Percentiles rank a stretch among this genome's conserved stretches.
Conservation (phyloP, 1,140 invertebrate genomes). For the Ruditapes philippinarum region DNA sequence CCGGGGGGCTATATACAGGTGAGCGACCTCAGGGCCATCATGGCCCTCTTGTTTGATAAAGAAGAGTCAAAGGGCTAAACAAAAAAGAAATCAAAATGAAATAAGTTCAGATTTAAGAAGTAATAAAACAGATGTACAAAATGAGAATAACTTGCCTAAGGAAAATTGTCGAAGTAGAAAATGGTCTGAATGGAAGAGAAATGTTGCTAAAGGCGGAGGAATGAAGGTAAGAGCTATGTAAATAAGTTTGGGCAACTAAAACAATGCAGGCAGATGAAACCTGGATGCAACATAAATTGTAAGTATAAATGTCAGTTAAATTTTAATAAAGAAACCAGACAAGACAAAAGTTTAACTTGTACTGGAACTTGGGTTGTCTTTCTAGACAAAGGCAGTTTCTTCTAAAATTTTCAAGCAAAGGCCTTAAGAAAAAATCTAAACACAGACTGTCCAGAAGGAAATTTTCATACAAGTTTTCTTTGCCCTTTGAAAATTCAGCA, state of each 20-base stretch:
- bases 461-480: background rate
- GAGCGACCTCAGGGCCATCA: too few species aligned
- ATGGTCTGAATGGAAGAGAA: constrained; percentile 42
- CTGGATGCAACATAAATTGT: background rate
- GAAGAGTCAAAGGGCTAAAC: background rate
- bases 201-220: background rate
- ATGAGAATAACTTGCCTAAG: background rate
- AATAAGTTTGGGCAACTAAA: background rate
- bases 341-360: background rate
- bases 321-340: background rate
- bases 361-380: background rate
- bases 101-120: background rate
- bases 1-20: too few species aligned
- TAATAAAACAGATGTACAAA: background rate
- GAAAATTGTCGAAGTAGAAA: background rate
- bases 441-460: background rate
- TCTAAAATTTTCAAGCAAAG: constrained; percentile 26
- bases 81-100: background rate
- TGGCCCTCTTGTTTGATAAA: too few species aligned
- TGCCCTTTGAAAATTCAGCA: background rate
- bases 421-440: background rate
- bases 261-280: background rate
- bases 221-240: constrained; percentile 42
- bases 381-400: constrained; percentile 17
- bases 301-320: constrained; percentile 33